Base-by-base conservation (phyloP, 2,888 invertebrate genomes). In the Leptothorax acervorum region DNA sequence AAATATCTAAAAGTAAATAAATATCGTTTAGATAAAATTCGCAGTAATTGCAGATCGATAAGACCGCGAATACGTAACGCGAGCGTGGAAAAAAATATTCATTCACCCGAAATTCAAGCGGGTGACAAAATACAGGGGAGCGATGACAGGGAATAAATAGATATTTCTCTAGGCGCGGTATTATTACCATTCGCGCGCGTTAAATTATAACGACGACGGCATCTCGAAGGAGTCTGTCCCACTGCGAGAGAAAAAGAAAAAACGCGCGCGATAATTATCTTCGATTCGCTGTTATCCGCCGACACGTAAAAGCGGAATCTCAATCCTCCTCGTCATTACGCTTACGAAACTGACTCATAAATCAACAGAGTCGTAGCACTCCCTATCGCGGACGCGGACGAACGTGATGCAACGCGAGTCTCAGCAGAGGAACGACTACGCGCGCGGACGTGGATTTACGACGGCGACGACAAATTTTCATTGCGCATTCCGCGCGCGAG, bases 331-430 rank as follows among this genome's bases (percentile, higher is more conserved):
- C 74, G 57, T 81, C 84, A 63, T 76, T 84, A 71, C 70, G 84
- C 74, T 73, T 74, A 83, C 85, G 85, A 85, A 75, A 78, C 85
- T 57, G 55, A 60, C 85, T 68, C 85, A 79, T 85, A 70, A 83
- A 85, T 76, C 76, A 62, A 65, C 71, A 57, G 60, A 75, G 55
- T 45, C 79, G 83, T 70, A 62, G 83, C 68, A 62, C 63, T 82
- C 57, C 66, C 82, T 73, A 82, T 74, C 57, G 83, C 75, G 66
- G n/a, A 65, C 73, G 55, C 71, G 74, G 57, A 68, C 74, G 68
- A 70, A 81, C 79, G 83, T 83, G 83, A 85, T 85, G 84, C 84
- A 85, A 85, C 83, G 62, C 79, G 73, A 11, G 18, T 51, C 51
- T 35, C 18, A 60, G 39, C 48, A 51, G 83, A 79, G 51, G 79